phyloP scores from a whole-genome alignment of 2,888 invertebrate genomes.

The Auanema sp. region DNA sequence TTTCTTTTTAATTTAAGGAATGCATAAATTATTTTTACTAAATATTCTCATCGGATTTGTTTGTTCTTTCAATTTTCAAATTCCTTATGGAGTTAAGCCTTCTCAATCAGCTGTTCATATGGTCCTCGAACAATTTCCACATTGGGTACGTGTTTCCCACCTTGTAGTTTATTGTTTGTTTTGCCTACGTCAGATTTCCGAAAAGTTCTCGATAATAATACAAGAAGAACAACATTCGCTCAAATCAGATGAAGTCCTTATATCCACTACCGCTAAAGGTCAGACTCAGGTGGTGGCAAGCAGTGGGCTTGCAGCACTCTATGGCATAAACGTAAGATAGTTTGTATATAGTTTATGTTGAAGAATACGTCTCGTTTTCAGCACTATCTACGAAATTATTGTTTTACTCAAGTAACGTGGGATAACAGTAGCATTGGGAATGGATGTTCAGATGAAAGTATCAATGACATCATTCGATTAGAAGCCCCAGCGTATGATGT shows the following conservation, averaged over 20 bases:
- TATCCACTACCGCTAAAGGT: background rate
- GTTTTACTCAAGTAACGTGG: constrained; percentile 40
- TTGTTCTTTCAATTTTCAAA: too few relatives aligned
- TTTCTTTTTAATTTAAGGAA: too few relatives aligned
- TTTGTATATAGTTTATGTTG: too few relatives aligned
- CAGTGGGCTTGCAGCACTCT: constrained; percentile 26
- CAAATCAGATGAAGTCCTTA: background rate
- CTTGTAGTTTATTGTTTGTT: too few relatives aligned
- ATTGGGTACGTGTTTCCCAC: too few relatives aligned
- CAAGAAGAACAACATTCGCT: background rate
- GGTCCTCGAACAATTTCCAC: too few relatives aligned
- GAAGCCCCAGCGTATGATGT: constrained; percentile 8
- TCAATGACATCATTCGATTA: constrained; percentile 4
- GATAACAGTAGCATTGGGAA: constrained; percentile 29
- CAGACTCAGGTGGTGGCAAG: constrained; percentile 3
- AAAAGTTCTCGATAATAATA: background rate
- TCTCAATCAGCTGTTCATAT: too few relatives aligned
- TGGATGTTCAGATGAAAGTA: constrained; percentile 19
- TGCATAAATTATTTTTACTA: too few relatives aligned
- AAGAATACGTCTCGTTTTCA: constrained; percentile 14
- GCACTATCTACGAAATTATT: constrained; percentile 32
- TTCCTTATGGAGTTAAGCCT: too few relatives aligned
- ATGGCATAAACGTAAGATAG: constrained; percentile 33
- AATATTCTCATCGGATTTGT: too few relatives aligned
- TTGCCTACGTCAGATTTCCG: background rate